Conservation (phyloP, 2,113 vertebrate species). For the Hypanus sabinus region DNA sequence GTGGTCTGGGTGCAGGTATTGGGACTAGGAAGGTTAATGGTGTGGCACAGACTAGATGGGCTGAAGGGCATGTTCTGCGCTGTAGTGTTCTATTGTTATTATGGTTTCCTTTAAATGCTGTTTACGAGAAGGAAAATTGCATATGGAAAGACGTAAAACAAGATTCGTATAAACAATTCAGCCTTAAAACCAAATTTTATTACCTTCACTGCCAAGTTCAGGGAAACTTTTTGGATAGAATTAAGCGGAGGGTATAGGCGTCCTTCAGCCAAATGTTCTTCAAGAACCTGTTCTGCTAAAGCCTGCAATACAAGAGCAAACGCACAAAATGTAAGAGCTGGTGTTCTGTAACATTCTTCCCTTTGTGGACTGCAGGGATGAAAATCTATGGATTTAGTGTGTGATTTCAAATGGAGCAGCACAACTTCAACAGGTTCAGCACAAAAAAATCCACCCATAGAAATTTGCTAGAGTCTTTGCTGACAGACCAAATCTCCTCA, state of each 20-base stretch:
- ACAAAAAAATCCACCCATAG: not conserved
- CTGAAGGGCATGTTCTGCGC: too few species aligned
- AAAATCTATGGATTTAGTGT: not conserved
- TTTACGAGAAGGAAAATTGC: not conserved
- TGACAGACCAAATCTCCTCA: too few species aligned
- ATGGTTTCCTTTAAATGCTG: not conserved
- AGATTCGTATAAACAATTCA: not conserved
- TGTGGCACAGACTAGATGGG: too few species aligned
- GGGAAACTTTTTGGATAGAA: conserved; percentile 73
- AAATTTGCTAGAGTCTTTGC: too few species aligned
- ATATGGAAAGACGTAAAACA: too few species aligned
- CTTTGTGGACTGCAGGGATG: not conserved
- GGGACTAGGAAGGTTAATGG: too few species aligned
- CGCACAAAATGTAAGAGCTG: conserved; percentile 37
- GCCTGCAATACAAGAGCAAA: conserved; percentile 54
- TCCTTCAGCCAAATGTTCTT: conserved; percentile 76
- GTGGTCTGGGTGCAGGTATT: too few species aligned
- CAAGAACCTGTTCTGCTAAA: conserved; percentile 78
- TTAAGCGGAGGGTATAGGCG: conserved; percentile 83
- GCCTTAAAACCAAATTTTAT: conserved; percentile 38
- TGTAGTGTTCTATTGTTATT: not conserved
- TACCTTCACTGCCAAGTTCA: conserved; percentile 84
- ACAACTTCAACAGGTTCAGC: not conserved
- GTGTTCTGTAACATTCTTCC: not conserved
- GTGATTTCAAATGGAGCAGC: not conserved